Base-by-base conservation (phyloP, 2,797 vertebrate genomes). In the Galaxias olidus region DNA sequence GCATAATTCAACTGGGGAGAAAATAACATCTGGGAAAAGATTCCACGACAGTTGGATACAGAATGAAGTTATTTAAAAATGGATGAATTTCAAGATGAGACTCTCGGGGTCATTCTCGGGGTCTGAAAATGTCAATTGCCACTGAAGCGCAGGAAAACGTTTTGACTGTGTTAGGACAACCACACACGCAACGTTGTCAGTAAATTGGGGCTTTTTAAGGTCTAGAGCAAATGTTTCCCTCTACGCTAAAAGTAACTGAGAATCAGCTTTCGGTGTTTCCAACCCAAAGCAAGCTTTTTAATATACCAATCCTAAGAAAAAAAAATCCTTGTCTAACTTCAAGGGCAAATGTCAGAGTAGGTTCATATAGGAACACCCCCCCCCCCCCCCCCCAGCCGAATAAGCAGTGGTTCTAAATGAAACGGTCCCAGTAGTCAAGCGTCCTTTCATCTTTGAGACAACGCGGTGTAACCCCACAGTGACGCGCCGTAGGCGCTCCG, bases 1-100 rank as follows among this genome's bases (percentile, higher is more conserved):
- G 44, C 44, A 77, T 74, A 57, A 67, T 74, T 80, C 40, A 69
- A 20, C 9, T 44, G 41, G 15, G 10, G 57, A 46, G 55, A 51
- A 52, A 46, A 49, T n/a, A n/a, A 57, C 47, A 63, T 51, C 45
- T 76, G 40, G 14, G 43, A 12, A 61, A 59, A 53, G 42, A 10
- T 63, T 65, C 60, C 19, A 46, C 60, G 14, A 61, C 12, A 48
- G 58, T 55, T n/a, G 1, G 17, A n/a, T 8, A 50, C 10, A 14
- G 19, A 45, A 46, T 47, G 6, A 10, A 46, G 42, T 13, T n/a
- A 51, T 41, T 67, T 11, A 67, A 58, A 13, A 30, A 9, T 40
- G 45, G 7, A 19, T 43, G 10, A 49, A 19, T 46, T 49, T 42
- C 9, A 15, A 55, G 44, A 11, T 8, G 14, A 14, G 50, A 42